Conservation (phyloP, 2,888 invertebrate species). For the Eustalomyia histrio region DNA sequence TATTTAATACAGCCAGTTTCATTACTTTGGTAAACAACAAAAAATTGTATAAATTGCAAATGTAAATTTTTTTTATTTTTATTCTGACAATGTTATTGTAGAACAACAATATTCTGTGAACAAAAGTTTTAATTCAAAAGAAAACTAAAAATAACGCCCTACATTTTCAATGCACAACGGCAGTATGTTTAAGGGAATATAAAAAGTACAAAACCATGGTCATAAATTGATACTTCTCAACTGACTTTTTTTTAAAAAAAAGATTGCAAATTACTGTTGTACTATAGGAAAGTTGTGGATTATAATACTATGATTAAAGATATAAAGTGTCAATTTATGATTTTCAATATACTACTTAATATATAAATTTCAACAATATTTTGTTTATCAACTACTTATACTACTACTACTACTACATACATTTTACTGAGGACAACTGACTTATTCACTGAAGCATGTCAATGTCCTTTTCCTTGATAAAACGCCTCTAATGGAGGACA, state of each 20-base stretch:
- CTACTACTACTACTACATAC: neutral
- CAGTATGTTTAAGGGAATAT: too few relatives aligned
- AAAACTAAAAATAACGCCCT: neutral
- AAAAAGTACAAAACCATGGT: too few relatives aligned
- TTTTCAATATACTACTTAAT: neutral
- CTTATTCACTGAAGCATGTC: conserved; percentile 50
- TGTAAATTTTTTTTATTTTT: neutral
- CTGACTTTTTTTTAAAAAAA: too few relatives aligned
- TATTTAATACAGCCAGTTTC: neutral
- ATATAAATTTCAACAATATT: conserved; percentile 11
- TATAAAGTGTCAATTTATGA: neutral
- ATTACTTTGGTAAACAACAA: neutral
- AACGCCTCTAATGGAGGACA: conserved; percentile 61
- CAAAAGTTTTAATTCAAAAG: neutral
- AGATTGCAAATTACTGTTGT: too few relatives aligned
- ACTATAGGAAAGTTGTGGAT: neutral
- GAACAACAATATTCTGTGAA: neutral
- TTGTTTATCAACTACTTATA: conserved; percentile 44
- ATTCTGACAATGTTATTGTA: neutral
- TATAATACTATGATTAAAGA: neutral
- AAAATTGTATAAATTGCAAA: neutral
- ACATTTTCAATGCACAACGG: neutral
- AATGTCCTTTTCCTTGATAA: conserved; percentile 59
- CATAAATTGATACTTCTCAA: too few relatives aligned
- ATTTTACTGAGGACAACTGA: conserved; percentile 6